Evolutionary conservation across 2,888 invertebrate species (phyloP).

Genomic region (Eilema caniola): DNA sequence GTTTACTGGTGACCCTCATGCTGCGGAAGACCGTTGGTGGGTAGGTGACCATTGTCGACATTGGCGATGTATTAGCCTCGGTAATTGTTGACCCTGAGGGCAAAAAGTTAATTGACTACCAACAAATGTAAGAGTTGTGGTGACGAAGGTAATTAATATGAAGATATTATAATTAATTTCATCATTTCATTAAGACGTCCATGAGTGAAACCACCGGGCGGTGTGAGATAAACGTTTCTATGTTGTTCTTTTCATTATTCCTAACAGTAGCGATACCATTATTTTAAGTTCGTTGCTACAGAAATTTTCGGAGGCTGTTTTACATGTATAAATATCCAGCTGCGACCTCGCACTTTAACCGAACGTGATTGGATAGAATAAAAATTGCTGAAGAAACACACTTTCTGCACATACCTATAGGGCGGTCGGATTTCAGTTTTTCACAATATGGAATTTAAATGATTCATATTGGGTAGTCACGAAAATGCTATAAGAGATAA

Average conservation of each 20-base stretch:
- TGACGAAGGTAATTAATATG: no score
- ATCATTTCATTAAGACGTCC: background rate
- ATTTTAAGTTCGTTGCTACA: background rate
- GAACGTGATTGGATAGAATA: background rate
- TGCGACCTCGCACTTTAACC: background rate
- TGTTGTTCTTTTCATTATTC: background rate
- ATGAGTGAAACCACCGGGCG: no score
- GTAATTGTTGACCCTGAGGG: conserved; percentile 54
- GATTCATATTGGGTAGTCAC: no score
- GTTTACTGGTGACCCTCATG: conserved; percentile 65
- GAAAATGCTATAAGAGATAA: no score
- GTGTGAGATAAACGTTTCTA: background rate
- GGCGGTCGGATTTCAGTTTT: no score
- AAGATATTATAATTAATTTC: no score
- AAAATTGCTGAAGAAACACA: background rate
- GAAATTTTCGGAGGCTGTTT: background rate
- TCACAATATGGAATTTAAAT: no score
- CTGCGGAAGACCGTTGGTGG: conserved; percentile 69
- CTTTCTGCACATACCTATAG: background rate
- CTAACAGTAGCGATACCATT: background rate
- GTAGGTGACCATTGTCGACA: conserved; percentile 58
- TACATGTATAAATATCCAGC: no score
- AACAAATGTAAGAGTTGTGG: background rate
- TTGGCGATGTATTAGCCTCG: conserved; percentile 52
- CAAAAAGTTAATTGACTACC: background rate